A percentile compares a stretch with the other conserved stretches of the same genome.
These are phyloP conservation scores for Vimba vimba DNA, from an alignment of 2,113 vertebrate species.

Conservation along the genomic window DNA sequence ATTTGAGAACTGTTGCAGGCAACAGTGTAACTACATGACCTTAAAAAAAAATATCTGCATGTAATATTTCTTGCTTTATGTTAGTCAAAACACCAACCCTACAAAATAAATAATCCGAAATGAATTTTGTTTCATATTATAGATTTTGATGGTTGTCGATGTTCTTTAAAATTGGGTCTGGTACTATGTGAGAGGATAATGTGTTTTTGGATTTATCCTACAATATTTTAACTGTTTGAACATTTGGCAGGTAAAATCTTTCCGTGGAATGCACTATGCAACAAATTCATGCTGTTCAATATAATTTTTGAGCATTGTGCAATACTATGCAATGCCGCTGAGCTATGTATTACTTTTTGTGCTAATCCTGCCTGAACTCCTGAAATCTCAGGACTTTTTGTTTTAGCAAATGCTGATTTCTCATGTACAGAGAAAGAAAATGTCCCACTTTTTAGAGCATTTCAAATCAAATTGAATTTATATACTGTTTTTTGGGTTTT, in stretches of 20 bases:
- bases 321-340: not conserved
- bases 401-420: not conserved
- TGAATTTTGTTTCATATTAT: not conserved
- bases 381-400: not conserved
- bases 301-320: not conserved
- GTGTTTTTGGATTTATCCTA: not conserved
- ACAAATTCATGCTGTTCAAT: not conserved
- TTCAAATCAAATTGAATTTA: not conserved
- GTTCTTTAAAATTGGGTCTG: not conserved
- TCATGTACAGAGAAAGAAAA: constrained; percentile 4
- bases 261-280: not conserved
- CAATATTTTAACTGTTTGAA: not conserved
- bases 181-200: not conserved
- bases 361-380: not conserved
- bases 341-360: not conserved
- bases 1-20: constrained; percentile 54
- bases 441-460: not conserved
- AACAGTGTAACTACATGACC: constrained; percentile 35
- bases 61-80: constrained; percentile 13
- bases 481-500: not conserved
- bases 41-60: constrained; percentile 8
- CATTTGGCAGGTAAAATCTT: not conserved
- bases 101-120: constrained; percentile 2
- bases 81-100: not conserved
- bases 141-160: not conserved